Percentiles rank a stretch among this genome's conserved stretches.
Evolutionary conservation across 2,113 vertebrate genomes (phyloP).

Genomic region (Alectura lathami): DNA sequence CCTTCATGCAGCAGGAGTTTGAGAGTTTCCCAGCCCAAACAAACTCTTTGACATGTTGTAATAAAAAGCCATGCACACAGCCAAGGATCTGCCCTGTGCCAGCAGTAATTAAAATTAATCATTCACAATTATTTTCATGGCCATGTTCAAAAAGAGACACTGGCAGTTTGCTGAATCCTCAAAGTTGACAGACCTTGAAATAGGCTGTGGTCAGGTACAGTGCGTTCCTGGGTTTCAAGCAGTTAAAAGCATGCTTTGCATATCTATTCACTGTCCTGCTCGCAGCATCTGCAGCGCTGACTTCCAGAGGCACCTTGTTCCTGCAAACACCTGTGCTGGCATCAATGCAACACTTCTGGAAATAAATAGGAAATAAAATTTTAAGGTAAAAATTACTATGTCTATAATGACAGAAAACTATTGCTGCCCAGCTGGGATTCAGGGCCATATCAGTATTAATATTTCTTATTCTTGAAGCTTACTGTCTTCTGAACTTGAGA

Average conservation of each 20-base stretch:
- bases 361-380: not conserved
- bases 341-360: not conserved
- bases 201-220: constrained; percentile 57
- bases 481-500: not conserved
- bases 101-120: constrained; percentile 66
- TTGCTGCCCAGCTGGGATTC: not conserved
- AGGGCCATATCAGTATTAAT: not conserved
- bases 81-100: constrained; percentile 27
- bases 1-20: not conserved
- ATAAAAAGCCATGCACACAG: constrained; percentile 7
- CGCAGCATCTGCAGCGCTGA: fast-evolving
- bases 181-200: constrained; percentile 68
- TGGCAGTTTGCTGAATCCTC: constrained; percentile 2
- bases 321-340: not conserved
- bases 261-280: not conserved
- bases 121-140: constrained; percentile 63
- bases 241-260: constrained; percentile 54
- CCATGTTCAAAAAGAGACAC: constrained; percentile 21
- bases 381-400: not conserved
- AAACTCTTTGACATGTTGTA: fast-evolving
- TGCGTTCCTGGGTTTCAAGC: constrained; percentile 1
- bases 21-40: not conserved
- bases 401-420: not conserved
- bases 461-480: not conserved
- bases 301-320: not conserved